Percentiles rank a stretch among this genome's conserved stretches.
Evolutionary conservation across 2,113 vertebrate species (phyloP).

Genomic region (Syngnathus scovelli): DNA sequence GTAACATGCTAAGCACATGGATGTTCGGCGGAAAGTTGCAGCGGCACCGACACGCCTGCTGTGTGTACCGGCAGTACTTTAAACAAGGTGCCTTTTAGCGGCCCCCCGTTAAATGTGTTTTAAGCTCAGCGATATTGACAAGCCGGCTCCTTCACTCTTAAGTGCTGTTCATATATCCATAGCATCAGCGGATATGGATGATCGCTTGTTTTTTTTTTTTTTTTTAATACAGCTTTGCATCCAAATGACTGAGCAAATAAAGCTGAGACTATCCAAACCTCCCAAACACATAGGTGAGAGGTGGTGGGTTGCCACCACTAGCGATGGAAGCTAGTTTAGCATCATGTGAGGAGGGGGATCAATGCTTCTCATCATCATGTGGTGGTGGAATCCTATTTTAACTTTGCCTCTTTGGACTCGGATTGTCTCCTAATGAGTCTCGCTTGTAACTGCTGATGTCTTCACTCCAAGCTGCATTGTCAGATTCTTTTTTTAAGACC

Average conservation of each 20-base stretch:
- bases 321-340: constrained; percentile 17
- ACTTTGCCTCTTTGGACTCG: background rate
- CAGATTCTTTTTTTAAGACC: background rate
- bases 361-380: constrained; percentile 8
- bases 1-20: background rate
- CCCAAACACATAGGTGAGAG: constrained; percentile 15
- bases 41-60: background rate
- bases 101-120: constrained; percentile 5
- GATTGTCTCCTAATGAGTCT: constrained; percentile 25
- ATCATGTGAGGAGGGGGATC: constrained; percentile 13
- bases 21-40: background rate
- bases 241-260: constrained; percentile 49
- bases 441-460: constrained; percentile 43
- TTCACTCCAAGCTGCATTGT: constrained; percentile 9
- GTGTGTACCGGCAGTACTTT: constrained; percentile 1
- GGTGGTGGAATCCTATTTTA: constrained; percentile 19
- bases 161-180: constrained; percentile 57
- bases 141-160: constrained; percentile 47
- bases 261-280: constrained; percentile 29
- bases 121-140: constrained; percentile 15
- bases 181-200: constrained; percentile 59
- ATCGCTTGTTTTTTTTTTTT: constrained; percentile 47
- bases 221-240: constrained; percentile 51
- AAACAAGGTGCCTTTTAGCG: constrained; percentile 21
- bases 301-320: background rate